Evolutionary conservation across 2,888 invertebrate genomes (phyloP).

Genomic region (Eugnorisma glareosa): DNA sequence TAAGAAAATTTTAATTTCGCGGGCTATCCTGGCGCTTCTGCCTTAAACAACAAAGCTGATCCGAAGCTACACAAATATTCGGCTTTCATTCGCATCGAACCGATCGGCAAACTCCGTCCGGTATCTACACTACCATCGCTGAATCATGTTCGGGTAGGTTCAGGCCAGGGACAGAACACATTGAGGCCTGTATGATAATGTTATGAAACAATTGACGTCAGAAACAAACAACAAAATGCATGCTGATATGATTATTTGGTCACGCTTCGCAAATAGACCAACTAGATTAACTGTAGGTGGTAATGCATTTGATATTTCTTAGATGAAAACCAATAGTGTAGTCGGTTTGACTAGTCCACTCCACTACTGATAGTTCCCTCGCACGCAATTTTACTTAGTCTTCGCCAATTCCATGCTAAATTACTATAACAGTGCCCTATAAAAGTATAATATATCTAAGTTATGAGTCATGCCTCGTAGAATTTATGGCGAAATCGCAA

Average conservation of each 20-base stretch:
- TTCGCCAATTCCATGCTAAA: not conserved
- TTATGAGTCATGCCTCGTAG: not conserved
- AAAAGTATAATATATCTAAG: not conserved
- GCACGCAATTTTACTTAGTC: no score
- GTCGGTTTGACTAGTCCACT: no score
- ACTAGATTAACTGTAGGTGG: not conserved
- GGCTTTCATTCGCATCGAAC: no score
- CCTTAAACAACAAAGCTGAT: no score
- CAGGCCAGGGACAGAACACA: not conserved
- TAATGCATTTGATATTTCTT: not conserved
- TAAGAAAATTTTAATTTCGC: no score
- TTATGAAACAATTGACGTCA: constrained; percentile 40
- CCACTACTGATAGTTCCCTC: not conserved
- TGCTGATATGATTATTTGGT: constrained; percentile 7
- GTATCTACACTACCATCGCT: not conserved
- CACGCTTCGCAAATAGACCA: constrained; percentile 12
- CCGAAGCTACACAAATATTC: no score
- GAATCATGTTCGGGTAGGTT: not conserved
- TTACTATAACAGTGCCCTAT: not conserved
- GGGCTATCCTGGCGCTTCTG: no score
- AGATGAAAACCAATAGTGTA: not conserved
- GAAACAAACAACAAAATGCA: constrained; percentile 21
- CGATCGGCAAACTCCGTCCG: not conserved
- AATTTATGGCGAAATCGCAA: not conserved
- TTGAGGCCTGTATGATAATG: no score